These are phyloP conservation scores for Atherix ibis DNA, from an alignment of 2,888 invertebrate genomes.

Conservation along the genomic window DNA sequence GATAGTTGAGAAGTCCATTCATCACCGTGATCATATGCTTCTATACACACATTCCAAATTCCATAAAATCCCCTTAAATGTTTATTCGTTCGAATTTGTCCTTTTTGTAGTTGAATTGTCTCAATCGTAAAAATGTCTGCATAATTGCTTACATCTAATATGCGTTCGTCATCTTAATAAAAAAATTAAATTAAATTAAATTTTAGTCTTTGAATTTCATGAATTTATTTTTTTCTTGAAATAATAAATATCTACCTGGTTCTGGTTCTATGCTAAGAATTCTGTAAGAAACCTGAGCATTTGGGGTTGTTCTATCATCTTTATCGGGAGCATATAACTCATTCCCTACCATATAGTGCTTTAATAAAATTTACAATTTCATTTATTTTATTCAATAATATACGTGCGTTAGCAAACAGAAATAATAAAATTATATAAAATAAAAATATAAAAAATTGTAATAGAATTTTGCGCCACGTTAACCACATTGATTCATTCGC, in stretches of 20 bases:
- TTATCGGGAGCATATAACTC: slow-evolving; percentile 36
- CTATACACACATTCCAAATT: slow-evolving; percentile 36
- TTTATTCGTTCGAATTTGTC: slow-evolving; percentile 32
- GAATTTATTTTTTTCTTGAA: too few species aligned
- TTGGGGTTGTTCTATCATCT: slow-evolving; percentile 38
- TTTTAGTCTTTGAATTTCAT: not conserved
- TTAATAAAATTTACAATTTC: not conserved
- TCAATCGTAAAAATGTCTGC: slow-evolving; percentile 24
- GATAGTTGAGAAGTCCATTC: slow-evolving; percentile 18
- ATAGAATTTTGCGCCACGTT: too few species aligned
- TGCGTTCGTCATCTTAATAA: not conserved
- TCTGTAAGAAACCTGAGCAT: slow-evolving; percentile 38
- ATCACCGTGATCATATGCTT: slow-evolving; percentile 42
- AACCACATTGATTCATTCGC: too few species aligned
- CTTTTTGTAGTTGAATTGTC: slow-evolving; percentile 26
- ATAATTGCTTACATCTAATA: slow-evolving; percentile 21
- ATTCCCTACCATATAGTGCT: slow-evolving; percentile 9
- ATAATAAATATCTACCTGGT: too few species aligned
- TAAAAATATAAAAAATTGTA: too few species aligned
- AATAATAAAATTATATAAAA: too few species aligned
- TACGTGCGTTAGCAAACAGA: too few species aligned
- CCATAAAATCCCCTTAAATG: slow-evolving; percentile 41
- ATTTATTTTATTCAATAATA: too few species aligned
- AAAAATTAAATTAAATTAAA: not conserved
- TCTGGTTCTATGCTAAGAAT: slow-evolving; percentile 27